Base-by-base conservation (phyloP, 2,888 invertebrate genomes). In the Lasioglossum malachurum region DNA sequence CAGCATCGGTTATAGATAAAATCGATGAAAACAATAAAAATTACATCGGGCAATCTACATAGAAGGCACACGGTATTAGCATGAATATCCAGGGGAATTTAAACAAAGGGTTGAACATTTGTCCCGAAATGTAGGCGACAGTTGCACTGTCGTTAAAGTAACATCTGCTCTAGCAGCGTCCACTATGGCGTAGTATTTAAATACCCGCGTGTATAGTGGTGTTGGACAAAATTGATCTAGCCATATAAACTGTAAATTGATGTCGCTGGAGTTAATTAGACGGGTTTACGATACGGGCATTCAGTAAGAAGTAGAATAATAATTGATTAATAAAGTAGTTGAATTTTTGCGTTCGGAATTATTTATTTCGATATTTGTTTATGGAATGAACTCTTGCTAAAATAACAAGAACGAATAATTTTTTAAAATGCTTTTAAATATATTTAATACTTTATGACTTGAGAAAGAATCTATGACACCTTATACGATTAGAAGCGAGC, bases 51-150 rank as follows among this genome's bases (percentile, higher is more conserved):
- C 16, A 27, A 64, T 64, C 53, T 53, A 10, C 53, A 27, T 64
- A 64, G 31, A 64, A 64, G 27, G 5, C 60, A 27, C 14, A 27
- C 60, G 27, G 5, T 27, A 60, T 60, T 60, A 16, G 1, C 60
- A 60, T 12, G 27, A 60, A n/a, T 60, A 27, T 60, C 60, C 5
- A 27, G 14, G 27, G 27, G 4, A 12, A 27, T 80, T 83, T 76
- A 71, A 80, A 76, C 81, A 81, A 80, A 83, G 27, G 64, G 41
- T 27, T 27, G 75, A 72, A 73, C 60, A 64, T 75, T 83, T 80
- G 81, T 76, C 60, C 41, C 53, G 14, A 27, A 81, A 83, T 27
- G 60, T 27, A 27, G 60, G 60, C 60, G 27, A 60, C 60, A 60
- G 60, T 27, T 60, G 60, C 60, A 27, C 27, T 60, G 27, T 27